Conservation (phyloP, 2,797 vertebrate species). For the Phrynocephalus forsythii region DNA sequence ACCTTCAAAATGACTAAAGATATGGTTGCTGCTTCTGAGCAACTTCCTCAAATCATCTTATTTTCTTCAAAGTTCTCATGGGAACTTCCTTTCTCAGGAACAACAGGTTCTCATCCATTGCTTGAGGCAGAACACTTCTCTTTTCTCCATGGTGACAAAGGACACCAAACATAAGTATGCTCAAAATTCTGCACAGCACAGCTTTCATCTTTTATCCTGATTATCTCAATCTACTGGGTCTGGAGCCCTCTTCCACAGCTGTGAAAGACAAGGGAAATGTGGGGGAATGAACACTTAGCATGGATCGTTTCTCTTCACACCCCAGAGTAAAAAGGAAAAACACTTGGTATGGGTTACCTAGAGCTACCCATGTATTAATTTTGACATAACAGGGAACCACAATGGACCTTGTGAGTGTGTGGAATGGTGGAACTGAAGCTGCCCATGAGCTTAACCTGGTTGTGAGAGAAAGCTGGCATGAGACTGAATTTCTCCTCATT, state of each 20-base stretch:
- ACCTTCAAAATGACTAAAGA: constrained; percentile 8
- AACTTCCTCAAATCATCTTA: constrained; percentile 6
- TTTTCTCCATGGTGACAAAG: neutral
- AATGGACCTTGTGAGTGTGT: neutral
- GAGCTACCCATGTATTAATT: neutral
- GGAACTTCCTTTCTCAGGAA: constrained; percentile 24
- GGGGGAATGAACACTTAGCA: neutral
- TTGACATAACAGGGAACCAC: neutral
- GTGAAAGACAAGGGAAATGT: neutral
- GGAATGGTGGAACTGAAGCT: neutral
- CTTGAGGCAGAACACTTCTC: constrained; percentile 16
- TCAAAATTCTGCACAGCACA: constrained; percentile 13
- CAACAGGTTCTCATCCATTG: constrained; percentile 14
- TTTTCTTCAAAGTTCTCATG: constrained; percentile 14
- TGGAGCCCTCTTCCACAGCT: neutral
- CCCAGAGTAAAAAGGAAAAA: neutral
- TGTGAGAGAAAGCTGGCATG: neutral
- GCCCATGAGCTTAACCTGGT: no score
- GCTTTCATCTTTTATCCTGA: neutral
- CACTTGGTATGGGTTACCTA: neutral
- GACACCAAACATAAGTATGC: neutral
- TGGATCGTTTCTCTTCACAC: neutral
- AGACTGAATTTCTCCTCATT: neutral
- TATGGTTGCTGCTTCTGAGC: constrained; percentile 1
- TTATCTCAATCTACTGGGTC: constrained; percentile 1